A percentile compares a stretch with the other conserved stretches of the same genome.
phyloP scores from a whole-genome alignment of 2,888 invertebrate genomes.

The Danaus chrysippus region DNA sequence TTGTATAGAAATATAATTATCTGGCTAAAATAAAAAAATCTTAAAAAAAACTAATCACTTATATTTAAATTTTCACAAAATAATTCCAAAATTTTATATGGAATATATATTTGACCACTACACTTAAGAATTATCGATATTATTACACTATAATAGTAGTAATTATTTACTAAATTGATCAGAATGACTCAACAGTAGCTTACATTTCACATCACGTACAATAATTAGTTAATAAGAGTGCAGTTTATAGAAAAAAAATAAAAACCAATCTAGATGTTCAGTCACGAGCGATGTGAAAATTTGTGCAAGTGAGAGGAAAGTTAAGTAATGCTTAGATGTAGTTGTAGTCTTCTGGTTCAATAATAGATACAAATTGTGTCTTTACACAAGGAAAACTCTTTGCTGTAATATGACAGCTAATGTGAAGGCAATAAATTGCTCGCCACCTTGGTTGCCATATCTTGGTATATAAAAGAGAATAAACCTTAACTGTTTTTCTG shows the following conservation, averaged over 20 bases:
- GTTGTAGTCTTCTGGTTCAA: not conserved
- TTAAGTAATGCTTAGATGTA: not conserved
- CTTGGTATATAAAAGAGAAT: slow-evolving; percentile 42
- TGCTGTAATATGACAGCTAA: not conserved
- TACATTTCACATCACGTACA: slow-evolving; percentile 34
- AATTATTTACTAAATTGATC: not conserved
- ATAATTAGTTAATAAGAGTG: slow-evolving; percentile 49
- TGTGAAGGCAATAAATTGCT: too few relatives aligned
- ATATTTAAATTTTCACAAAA: too few relatives aligned
- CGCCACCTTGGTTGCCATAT: too few relatives aligned
- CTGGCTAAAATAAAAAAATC: too few relatives aligned
- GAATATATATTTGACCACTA: too few relatives aligned
- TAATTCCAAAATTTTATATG: too few relatives aligned
- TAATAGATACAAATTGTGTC: not conserved
- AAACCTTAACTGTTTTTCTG: slow-evolving; percentile 26
- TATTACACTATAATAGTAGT: too few relatives aligned
- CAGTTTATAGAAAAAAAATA: slow-evolving; percentile 57
- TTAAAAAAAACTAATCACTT: too few relatives aligned
- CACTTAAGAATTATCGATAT: too few relatives aligned
- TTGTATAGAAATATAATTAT: too few relatives aligned
- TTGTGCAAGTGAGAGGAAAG: slow-evolving; percentile 33
- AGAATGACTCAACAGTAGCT: slow-evolving; percentile 22
- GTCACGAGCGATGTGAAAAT: slow-evolving; percentile 43
- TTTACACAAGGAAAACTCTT: not conserved
- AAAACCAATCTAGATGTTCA: slow-evolving; percentile 38